Conservation (phyloP, 1,140 invertebrate genomes). For the Ridgeia piscesae region DNA sequence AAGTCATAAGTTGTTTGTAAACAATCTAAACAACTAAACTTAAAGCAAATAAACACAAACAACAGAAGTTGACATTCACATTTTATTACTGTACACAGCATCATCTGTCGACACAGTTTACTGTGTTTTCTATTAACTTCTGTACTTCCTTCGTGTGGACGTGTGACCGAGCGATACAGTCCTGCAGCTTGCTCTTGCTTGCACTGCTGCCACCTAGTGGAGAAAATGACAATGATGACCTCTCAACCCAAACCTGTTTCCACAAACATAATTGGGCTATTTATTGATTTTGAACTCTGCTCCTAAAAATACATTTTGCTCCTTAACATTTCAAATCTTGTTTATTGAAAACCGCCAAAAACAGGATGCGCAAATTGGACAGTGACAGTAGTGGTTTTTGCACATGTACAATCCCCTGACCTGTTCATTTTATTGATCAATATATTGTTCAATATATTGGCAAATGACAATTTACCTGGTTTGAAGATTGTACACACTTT, state of each 20-base stretch:
- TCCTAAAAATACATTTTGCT: no score
- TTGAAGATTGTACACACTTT: slow-evolving; percentile 50
- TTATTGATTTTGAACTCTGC: no score
- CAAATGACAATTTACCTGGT: slow-evolving; percentile 42
- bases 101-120: neutral
- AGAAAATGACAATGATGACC: neutral
- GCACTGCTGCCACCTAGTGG: slow-evolving; percentile 7
- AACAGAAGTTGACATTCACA: neutral
- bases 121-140: slow-evolving; percentile 8
- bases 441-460: neutral
- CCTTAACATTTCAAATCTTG: no score
- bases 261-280: no score
- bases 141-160: neutral
- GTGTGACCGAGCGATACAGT: neutral
- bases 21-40: neutral
- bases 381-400: no score
- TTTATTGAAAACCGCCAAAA: no score
- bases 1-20: neutral
- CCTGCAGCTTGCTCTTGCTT: neutral
- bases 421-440: neutral
- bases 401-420: no score
- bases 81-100: neutral
- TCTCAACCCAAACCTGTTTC: no score
- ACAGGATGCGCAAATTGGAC: no score
- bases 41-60: neutral